Conservation (phyloP, 2,888 invertebrate genomes). For the Polydrusus tereticollis region DNA sequence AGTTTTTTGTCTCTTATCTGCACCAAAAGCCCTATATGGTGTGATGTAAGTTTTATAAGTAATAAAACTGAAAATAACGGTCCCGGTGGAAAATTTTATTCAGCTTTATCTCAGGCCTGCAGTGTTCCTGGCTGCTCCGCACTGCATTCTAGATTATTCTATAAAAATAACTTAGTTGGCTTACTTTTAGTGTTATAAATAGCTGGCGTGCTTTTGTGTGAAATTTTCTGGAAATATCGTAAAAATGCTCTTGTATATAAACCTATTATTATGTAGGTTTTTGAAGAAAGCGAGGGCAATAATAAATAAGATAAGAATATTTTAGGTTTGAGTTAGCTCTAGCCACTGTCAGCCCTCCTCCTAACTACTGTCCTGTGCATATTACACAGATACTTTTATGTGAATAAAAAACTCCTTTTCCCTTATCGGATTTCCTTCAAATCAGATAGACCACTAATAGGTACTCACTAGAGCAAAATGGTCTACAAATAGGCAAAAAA, state of each 20-base stretch:
- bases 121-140: conserved; percentile 35
- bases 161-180: conserved; percentile 44
- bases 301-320: neutral
- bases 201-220: conserved; percentile 19
- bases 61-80: conserved; percentile 47
- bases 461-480: conserved; percentile 10
- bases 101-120: conserved; percentile 45
- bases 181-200: conserved; percentile 39
- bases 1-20: conserved; percentile 24
- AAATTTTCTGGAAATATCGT: conserved; percentile 30
- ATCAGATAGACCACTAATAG: conserved; percentile 39
- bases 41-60: conserved; percentile 38
- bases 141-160: conserved; percentile 39
- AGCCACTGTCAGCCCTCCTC: too few species aligned
- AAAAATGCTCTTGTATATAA: conserved; percentile 2
- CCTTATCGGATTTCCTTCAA: neutral
- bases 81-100: conserved; percentile 43
- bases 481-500: conserved; percentile 39
- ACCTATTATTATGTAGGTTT: neutral
- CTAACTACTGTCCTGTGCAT: too few species aligned
- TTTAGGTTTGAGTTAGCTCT: too few species aligned
- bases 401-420: too few species aligned
- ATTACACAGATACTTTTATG: too few species aligned
- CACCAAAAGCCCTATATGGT: conserved; percentile 22
- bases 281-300: neutral